Evolutionary conservation across 2,113 vertebrate species (phyloP).

Genomic region (Pachycephala philippinensis): DNA sequence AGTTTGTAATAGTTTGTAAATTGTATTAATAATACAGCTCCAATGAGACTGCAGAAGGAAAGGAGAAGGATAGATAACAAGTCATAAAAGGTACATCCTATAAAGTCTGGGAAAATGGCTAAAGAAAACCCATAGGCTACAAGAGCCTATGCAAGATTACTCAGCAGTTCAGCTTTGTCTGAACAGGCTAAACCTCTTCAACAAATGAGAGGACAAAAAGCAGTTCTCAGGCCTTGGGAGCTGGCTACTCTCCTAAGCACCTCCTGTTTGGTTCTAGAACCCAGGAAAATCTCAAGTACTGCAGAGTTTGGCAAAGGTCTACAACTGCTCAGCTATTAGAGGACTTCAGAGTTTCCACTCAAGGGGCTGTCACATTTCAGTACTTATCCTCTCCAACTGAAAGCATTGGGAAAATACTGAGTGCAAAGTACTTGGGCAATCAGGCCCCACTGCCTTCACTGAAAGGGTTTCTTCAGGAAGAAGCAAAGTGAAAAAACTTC

Average conservation of each 20-base stretch:
- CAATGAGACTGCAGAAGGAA: background rate
- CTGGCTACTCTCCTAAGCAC: background rate
- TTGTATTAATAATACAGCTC: background rate
- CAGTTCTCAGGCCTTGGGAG: background rate
- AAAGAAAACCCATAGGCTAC: background rate
- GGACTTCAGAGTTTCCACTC: background rate
- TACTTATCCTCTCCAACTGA: background rate
- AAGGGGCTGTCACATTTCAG: background rate
- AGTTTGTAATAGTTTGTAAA: background rate
- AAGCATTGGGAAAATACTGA: background rate
- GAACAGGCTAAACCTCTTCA: background rate
- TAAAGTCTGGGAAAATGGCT: background rate
- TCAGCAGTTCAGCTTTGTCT: background rate
- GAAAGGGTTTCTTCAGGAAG: background rate
- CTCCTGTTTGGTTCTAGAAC: background rate
- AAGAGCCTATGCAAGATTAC: background rate
- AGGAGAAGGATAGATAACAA: background rate
- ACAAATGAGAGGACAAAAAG: background rate
- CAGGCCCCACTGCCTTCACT: background rate
- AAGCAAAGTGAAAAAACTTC: background rate
- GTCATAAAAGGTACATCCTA: background rate
- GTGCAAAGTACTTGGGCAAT: background rate
- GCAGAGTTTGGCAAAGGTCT: background rate
- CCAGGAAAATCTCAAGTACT: background rate
- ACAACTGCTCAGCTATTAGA: background rate